Conservation (phyloP, 1,140 invertebrate genomes). For the Agrypnia vestita region DNA sequence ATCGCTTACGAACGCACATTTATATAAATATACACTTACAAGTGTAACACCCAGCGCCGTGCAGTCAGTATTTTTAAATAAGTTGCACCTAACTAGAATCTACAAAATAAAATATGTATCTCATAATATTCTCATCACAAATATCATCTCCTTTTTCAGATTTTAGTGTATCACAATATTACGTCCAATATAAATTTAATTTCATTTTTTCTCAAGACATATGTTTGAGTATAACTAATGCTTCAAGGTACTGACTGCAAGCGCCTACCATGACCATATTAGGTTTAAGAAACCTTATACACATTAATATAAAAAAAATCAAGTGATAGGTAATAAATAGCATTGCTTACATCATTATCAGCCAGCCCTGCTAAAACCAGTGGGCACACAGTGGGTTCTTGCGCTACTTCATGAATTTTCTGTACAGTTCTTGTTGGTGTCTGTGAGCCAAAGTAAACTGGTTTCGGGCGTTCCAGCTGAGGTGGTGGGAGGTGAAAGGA, state of each 20-base stretch:
- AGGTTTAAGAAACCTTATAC: too few relatives aligned
- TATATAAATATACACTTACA: not conserved
- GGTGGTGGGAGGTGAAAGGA: not conserved
- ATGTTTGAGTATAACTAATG: too few relatives aligned
- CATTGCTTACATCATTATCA: slow-evolving; percentile 33
- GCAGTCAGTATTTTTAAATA: too few relatives aligned
- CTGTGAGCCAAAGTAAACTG: not conserved
- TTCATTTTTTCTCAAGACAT: too few relatives aligned
- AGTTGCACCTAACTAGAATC: too few relatives aligned
- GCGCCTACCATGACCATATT: too few relatives aligned
- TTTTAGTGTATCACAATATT: too few relatives aligned
- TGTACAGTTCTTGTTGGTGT: not conserved
- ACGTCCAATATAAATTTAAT: too few relatives aligned
- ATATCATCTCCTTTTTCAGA: too few relatives aligned
- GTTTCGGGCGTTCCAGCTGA: not conserved
- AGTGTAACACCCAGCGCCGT: not conserved
- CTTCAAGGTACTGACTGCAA: too few relatives aligned
- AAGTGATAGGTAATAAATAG: not conserved
- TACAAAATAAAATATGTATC: too few relatives aligned
- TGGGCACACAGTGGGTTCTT: not conserved
- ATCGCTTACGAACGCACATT: not conserved
- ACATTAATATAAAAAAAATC: too few relatives aligned
- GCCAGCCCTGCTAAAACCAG: slow-evolving; percentile 28
- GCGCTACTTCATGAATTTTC: not conserved
- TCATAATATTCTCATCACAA: slow-evolving; percentile 1